Base-by-base conservation (phyloP, 2,797 vertebrate species). In the Muraenolepis orangiensis region DNA sequence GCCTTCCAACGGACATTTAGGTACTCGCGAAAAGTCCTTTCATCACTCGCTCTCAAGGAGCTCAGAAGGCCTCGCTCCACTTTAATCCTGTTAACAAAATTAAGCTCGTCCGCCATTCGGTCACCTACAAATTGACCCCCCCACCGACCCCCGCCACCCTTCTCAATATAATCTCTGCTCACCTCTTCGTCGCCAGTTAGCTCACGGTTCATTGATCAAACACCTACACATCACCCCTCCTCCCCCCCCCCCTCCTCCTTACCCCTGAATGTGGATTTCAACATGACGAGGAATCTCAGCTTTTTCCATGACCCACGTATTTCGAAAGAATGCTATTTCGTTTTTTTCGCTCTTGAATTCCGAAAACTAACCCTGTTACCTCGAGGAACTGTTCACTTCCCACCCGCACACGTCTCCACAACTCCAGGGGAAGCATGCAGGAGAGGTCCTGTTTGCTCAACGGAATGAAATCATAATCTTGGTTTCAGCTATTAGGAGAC, bases 181-280 rank as follows among this genome's bases (percentile, higher is more conserved):
- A 83, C 78, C 81, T 75, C 61, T n/a, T n/a, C 32, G 70, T 73
- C 16, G 31, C 68, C 75, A 77, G 73, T 83, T 80, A 84, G 75
- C 75, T 85, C 69, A 29, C 46, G 28, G 81, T 79, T 83, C 87
- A 81, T 79, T 90, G 90, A 91, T 91, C 92, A 91, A 90, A 91
- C 79, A 64, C 74, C 74, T 84, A 81, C 90, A 81, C 84, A 77
- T 18, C 74, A 69, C 88, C 28, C 23, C 29, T 12, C 66, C 20
- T 18, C 46, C 16, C 42, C 16, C 18, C 42, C 18, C 40, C 14
- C 46, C 46, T 20, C 46, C 46, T 46, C 40, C 40, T 46, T 46
- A 18, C 46, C 20, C 46, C 46, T 51, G 46, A 84, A 91, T 88
- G 85, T 87, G 87, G 88, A 91, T 85, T 88, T 91, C 74, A 88